phyloP scores from a whole-genome alignment of 2,113 vertebrate genomes.

The Takifugu flavidus region DNA sequence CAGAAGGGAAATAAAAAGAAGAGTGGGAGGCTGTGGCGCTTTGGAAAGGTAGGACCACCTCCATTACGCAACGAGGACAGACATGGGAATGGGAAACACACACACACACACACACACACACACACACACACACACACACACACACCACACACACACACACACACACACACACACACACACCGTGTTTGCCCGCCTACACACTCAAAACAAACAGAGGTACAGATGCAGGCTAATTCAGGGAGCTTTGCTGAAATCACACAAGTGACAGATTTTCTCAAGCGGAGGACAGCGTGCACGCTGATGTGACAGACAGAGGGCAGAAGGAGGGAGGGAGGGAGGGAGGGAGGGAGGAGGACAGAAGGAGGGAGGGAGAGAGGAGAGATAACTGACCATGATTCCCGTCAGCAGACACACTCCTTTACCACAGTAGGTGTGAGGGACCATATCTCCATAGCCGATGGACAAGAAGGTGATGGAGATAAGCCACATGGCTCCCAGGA shows the following conservation, averaged over 20 bases:
- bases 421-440: conserved; percentile 97
- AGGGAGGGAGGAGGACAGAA: conserved; percentile 20
- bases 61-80: conserved; percentile 69
- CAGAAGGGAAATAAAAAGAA: conserved; percentile 25
- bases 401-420: conserved; percentile 98
- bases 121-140: conserved; percentile 5
- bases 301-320: too few relatives aligned
- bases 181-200: conserved; percentile 50
- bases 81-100: conserved; percentile 22
- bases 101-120: conserved; percentile 3
- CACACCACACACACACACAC: too few relatives aligned
- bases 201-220: conserved; percentile 47
- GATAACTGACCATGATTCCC: conserved; percentile 91
- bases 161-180: conserved; percentile 9
- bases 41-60: conserved; percentile 57
- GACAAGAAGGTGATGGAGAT: conserved; percentile 99
- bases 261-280: conserved; percentile 45
- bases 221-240: conserved; percentile 59
- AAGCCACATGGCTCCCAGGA: conserved; percentile 98
- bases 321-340: neutral
- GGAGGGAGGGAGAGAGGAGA: conserved; percentile 5
- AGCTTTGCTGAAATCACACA: conserved; percentile 54
- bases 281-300: conserved; percentile 34
- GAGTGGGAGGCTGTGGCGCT: conserved; percentile 63
- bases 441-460: conserved; percentile 98